phyloP scores from a whole-genome alignment of 2,797 vertebrate species.

The Buphagus erythrorhynchus region DNA sequence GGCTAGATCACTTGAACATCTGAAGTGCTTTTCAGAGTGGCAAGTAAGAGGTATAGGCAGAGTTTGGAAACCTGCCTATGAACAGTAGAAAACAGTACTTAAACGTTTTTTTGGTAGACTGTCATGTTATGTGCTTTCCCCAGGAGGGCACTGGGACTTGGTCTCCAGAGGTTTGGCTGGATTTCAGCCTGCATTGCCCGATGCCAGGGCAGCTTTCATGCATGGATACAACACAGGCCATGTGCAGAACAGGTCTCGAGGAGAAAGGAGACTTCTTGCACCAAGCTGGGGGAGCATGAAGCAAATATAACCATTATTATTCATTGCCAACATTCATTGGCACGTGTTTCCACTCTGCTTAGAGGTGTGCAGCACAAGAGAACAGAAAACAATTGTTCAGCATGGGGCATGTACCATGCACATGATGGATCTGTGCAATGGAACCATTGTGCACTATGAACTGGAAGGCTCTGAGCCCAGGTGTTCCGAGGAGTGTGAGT shows the following conservation, averaged over 20 bases:
- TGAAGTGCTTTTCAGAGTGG: neutral
- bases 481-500: neutral
- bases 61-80: neutral
- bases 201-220: neutral
- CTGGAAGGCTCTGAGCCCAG: neutral
- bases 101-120: neutral
- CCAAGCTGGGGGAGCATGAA: fast-evolving
- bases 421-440: neutral
- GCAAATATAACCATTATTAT: neutral
- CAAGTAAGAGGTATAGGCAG: neutral
- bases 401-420: fast-evolving
- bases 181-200: fast-evolving
- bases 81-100: neutral
- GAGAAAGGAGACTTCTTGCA: neutral
- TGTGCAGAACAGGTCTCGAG: fast-evolving
- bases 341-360: neutral
- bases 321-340: neutral
- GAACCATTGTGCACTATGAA: neutral
- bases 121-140: neutral
- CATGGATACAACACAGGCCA: too few species aligned
- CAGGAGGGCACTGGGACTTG: neutral
- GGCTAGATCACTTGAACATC: neutral
- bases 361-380: neutral
- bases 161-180: neutral
- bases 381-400: neutral